These are phyloP conservation scores for Oncorhynchus clarkii DNA, from an alignment of 2,113 vertebrate species.

Conservation along the genomic window DNA sequence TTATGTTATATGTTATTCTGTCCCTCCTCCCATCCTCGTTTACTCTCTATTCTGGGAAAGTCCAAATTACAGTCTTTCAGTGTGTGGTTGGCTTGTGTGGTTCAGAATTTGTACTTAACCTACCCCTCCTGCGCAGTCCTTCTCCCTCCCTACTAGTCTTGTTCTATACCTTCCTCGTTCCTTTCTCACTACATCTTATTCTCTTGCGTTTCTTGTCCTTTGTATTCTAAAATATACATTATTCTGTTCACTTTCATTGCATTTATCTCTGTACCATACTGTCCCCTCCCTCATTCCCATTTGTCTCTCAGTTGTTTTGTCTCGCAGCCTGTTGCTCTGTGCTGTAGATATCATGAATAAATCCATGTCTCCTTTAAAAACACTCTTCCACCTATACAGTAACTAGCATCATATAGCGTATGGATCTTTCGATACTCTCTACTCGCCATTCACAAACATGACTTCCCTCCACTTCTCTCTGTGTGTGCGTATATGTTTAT, in stretches of 20 bases:
- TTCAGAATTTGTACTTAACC: conserved; percentile 73
- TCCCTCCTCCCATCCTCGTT: conserved; percentile 62
- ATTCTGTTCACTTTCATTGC: neutral
- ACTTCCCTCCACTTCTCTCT: neutral
- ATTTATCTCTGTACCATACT: neutral
- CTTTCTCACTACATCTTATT: conserved; percentile 1
- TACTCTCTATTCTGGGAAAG: conserved; percentile 78
- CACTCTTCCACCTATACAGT: conserved; percentile 39
- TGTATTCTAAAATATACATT: neutral
- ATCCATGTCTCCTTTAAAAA: conserved; percentile 58
- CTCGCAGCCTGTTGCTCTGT: conserved; percentile 53
- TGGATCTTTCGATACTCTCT: conserved; percentile 34
- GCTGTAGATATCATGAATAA: conserved; percentile 40
- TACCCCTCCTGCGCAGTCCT: conserved; percentile 51
- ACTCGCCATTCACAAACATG: conserved; percentile 59
- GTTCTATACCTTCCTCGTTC: conserved; percentile 1
- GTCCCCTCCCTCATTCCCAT: neutral
- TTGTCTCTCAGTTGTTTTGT: conserved; percentile 49
- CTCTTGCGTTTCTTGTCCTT: too few relatives aligned
- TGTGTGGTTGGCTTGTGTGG: conserved; percentile 73
- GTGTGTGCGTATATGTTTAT: too few relatives aligned
- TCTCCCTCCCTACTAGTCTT: conserved; percentile 24
- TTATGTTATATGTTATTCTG: conserved; percentile 62
- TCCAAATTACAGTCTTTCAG: conserved; percentile 81
- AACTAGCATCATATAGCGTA: conserved; percentile 61